phyloP scores from a whole-genome alignment of 92 coral and sea anemone genomes.

The Porites cylindrica region DNA sequence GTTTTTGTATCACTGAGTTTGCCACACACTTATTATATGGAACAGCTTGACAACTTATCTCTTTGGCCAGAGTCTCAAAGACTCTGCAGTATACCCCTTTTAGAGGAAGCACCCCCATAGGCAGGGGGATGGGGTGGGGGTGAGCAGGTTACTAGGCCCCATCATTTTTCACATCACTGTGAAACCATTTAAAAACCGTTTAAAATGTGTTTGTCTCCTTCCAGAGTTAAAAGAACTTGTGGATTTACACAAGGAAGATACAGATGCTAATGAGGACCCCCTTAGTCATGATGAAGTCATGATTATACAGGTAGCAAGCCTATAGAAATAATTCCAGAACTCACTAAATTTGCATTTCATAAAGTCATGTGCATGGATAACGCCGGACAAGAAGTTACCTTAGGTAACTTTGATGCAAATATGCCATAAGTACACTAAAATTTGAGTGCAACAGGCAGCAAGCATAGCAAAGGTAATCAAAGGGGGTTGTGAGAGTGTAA shows the following conservation, averaged over 20 bases:
- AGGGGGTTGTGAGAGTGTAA: no score
- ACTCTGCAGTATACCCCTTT: no score
- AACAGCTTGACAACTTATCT: no score
- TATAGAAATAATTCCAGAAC: neutral
- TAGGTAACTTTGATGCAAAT: neutral
- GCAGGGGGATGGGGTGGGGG: no score
- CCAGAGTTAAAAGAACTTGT: constrained; percentile 93
- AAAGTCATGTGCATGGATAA: no score
- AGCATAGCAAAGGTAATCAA: no score
- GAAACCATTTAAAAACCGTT: no score
- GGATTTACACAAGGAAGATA: constrained; percentile 81
- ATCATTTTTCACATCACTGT: neutral
- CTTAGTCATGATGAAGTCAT: constrained; percentile 94
- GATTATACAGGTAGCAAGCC: constrained; percentile 81
- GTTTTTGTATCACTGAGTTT: no score
- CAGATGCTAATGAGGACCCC: constrained; percentile 95
- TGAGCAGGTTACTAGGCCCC: constrained; percentile 76
- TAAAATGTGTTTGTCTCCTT: neutral
- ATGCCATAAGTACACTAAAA: neutral
- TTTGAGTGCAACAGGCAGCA: no score
- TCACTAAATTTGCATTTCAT: neutral
- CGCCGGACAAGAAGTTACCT: neutral
- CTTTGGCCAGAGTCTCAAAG: no score
- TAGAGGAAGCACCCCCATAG: no score
- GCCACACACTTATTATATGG: no score